Conservation (phyloP, 2,888 invertebrate genomes). For the Cataglyphis livida region DNA sequence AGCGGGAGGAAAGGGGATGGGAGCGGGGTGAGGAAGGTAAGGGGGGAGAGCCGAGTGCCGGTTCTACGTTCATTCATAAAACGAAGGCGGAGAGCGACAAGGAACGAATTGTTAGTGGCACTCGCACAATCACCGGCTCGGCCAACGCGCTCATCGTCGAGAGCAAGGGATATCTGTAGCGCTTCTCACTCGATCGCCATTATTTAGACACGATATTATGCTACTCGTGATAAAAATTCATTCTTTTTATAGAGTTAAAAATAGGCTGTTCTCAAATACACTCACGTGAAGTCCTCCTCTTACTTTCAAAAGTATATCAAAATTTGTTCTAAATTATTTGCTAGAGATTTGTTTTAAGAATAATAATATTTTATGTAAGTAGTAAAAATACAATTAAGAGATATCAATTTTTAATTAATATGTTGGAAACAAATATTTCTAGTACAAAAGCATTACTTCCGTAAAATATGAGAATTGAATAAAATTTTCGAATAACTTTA, state of each 20-base stretch:
- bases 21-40: slow-evolving; percentile 29
- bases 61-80: slow-evolving; percentile 82
- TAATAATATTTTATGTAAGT: not conserved
- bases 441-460: not conserved
- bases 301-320: not conserved
- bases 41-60: slow-evolving; percentile 64
- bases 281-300: not conserved
- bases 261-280: not conserved
- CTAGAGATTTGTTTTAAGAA: not conserved
- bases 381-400: not conserved
- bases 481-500: not conserved
- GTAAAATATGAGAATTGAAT: not conserved
- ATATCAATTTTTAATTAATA: not conserved
- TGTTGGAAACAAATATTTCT: not conserved
- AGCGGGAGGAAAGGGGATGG: slow-evolving; percentile 23
- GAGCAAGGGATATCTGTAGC: slow-evolving; percentile 26
- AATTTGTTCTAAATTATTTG: not conserved
- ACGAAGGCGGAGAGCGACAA: slow-evolving; percentile 68
- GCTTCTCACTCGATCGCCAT: slow-evolving; percentile 17
- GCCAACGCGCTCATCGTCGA: slow-evolving; percentile 64
- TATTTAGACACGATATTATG: not conserved
- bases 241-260: not conserved
- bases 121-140: slow-evolving; percentile 65
- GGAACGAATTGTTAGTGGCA: slow-evolving; percentile 69
- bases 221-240: not conserved